These are phyloP conservation scores for Sorex araneus DNA, from an alignment of 2,113 vertebrate genomes.

Conservation along the genomic window DNA sequence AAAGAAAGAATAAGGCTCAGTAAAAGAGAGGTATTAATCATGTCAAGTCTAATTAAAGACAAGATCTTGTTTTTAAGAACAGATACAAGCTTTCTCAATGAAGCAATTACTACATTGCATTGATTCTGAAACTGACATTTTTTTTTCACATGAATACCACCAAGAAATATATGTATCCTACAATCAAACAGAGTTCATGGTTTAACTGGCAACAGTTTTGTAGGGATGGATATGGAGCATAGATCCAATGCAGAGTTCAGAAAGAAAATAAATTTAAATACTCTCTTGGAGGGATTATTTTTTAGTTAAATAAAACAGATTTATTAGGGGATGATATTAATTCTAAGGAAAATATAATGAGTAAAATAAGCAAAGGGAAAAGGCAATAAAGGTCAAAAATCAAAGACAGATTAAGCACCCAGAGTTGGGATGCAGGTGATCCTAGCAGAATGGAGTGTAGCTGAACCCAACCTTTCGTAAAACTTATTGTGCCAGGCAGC, in stretches of 20 bases:
- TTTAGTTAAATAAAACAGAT: too few species aligned
- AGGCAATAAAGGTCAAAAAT: too few species aligned
- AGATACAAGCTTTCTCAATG: slow-evolving; percentile 15
- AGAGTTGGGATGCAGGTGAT: too few species aligned
- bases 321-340: too few species aligned
- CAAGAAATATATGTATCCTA: slow-evolving; percentile 37
- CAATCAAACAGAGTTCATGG: slow-evolving; percentile 51
- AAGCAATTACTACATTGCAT: slow-evolving; percentile 36
- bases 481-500: too few species aligned
- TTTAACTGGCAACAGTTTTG: slow-evolving; percentile 13
- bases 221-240: not conserved
- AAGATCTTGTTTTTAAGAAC: slow-evolving; percentile 62
- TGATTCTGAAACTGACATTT: slow-evolving; percentile 46
- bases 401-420: too few species aligned
- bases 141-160: slow-evolving; percentile 59
- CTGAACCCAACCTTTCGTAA: too few species aligned
- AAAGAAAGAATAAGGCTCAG: not conserved
- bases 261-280: slow-evolving; percentile 59
- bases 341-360: too few species aligned
- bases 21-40: slow-evolving; percentile 52
- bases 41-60: slow-evolving; percentile 50
- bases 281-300: not conserved
- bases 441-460: too few species aligned
- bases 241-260: slow-evolving; percentile 23
- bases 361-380: too few species aligned